These are phyloP conservation scores for Drosophila pallidifrons DNA, from an alignment of 1,140 invertebrate species.

Conservation along the genomic window DNA sequence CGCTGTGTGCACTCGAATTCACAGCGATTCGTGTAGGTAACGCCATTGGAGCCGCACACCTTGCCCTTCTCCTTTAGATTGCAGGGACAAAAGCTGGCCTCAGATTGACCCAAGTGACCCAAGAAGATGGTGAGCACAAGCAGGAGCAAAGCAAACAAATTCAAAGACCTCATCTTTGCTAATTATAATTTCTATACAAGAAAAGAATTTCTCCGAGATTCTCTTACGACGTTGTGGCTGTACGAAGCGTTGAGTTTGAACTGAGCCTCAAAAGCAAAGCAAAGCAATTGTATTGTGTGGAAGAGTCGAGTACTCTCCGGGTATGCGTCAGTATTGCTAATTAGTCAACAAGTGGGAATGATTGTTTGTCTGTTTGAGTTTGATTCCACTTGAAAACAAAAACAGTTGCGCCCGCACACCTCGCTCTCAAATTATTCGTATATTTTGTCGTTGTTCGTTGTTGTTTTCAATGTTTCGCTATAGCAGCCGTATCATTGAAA, in stretches of 20 bases:
- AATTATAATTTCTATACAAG: constrained; percentile 27
- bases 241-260: constrained; percentile 48
- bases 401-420: constrained; percentile 18
- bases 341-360: constrained; percentile 67
- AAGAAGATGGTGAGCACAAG: constrained; percentile 35
- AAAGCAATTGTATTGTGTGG: constrained; percentile 3
- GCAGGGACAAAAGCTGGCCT: constrained; percentile 71
- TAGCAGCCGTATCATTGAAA: constrained; percentile 33
- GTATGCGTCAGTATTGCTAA: constrained; percentile 70
- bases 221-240: constrained; percentile 24
- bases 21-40: constrained; percentile 77
- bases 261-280: constrained; percentile 46
- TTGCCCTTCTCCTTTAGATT: constrained; percentile 60
- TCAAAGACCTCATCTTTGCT: constrained; percentile 64
- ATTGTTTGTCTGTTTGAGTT: constrained; percentile 21
- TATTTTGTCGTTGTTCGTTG: neutral
- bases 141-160: constrained; percentile 47
- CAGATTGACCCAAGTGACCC: constrained; percentile 28
- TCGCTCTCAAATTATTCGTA: neutral
- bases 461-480: constrained; percentile 26
- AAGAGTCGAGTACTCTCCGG: constrained; percentile 11
- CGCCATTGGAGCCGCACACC: constrained; percentile 75
- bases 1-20: constrained; percentile 78
- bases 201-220: constrained; percentile 14
- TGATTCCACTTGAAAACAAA: constrained; percentile 37